These are phyloP conservation scores for Ranitomeya variabilis DNA, from an alignment of 2,113 vertebrate genomes.

Conservation along the genomic window DNA sequence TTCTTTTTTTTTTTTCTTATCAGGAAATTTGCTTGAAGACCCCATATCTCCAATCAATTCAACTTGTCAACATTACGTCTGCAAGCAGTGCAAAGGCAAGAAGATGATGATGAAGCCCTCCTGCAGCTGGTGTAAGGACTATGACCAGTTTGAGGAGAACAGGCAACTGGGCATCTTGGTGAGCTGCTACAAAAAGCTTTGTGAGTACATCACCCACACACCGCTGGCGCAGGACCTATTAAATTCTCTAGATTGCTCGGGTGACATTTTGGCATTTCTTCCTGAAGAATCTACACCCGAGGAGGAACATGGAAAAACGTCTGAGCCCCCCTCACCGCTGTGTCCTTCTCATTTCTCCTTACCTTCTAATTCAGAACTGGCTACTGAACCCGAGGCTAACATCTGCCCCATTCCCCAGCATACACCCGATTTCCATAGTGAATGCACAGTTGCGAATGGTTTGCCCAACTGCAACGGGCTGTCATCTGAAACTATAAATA, in stretches of 20 bases:
- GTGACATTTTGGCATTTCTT: constrained; percentile 88
- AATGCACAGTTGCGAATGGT: constrained; percentile 84
- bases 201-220: constrained; percentile 89
- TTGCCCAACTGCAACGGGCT: constrained; percentile 90
- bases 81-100: constrained; percentile 91
- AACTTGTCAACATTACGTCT: constrained; percentile 94
- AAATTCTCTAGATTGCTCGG: constrained; percentile 83
- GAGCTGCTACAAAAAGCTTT: constrained; percentile 93
- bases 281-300: constrained; percentile 83
- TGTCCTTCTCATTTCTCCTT: constrained; percentile 83
- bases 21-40: constrained; percentile 94
- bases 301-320: constrained; percentile 75
- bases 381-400: constrained; percentile 67
- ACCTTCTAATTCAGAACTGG: constrained; percentile 79
- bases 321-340: constrained; percentile 75
- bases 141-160: constrained; percentile 92
- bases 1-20: constrained; percentile 44
- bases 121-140: constrained; percentile 96
- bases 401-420: constrained; percentile 73
- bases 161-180: constrained; percentile 91
- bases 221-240: constrained; percentile 84
- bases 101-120: constrained; percentile 92
- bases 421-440: constrained; percentile 67
- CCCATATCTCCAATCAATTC: constrained; percentile 89
- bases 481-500: constrained; percentile 76